Base-by-base conservation (phyloP, 2,888 invertebrate species). In the Perithous albicinctus region DNA sequence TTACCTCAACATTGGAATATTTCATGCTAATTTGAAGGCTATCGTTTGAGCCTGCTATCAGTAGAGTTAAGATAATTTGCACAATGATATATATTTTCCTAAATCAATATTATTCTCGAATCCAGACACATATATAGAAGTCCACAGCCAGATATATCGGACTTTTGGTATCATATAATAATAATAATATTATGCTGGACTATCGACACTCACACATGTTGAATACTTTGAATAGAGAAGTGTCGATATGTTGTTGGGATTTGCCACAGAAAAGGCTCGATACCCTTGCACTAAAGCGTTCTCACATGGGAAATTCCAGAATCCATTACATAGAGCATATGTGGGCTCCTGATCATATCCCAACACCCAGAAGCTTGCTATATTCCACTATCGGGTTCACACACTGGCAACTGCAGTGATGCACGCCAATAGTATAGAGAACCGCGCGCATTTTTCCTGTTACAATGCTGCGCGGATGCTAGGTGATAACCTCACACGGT, bases 271-370 rank as follows among this genome's bases (percentile, higher is more conserved):
- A 66, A 29, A 67, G 72, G 59, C 64, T 70, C 75, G 69, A 51
- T 26, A 78, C 80, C 51, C 77, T 64, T 80, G 78, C 78, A 81
- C 78, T 80, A 82, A 78, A 80, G 78, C 73, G 78, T 85, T 84
- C 81, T 82, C 84, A 82, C 85, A 78, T 80, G 85, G 85, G 84
- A 85, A 85, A 85, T 85, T 74, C 82, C 46, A 74, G 81, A 85
- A 84, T 82, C 78, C 84, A 84, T 84, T 85, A 83, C 76, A 84
- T 78, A 76, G n/a, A n/a, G 78, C 73, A 80, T 76, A 79, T 32
- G 56, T 15, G 32, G 15, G 29, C 18, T 10, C 32, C 15, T 15
- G 26, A 29, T 59, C 66, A 72, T 15, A 56, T 3, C 64, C 67
- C 72, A 73, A 18, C 51, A 35, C 61, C n/a, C 46, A 15, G 26